Evolutionary conservation across 1,140 invertebrate genomes (phyloP), one percentile per base, ranked within the genome.

Genomic region (Conus betulinus): DNA sequence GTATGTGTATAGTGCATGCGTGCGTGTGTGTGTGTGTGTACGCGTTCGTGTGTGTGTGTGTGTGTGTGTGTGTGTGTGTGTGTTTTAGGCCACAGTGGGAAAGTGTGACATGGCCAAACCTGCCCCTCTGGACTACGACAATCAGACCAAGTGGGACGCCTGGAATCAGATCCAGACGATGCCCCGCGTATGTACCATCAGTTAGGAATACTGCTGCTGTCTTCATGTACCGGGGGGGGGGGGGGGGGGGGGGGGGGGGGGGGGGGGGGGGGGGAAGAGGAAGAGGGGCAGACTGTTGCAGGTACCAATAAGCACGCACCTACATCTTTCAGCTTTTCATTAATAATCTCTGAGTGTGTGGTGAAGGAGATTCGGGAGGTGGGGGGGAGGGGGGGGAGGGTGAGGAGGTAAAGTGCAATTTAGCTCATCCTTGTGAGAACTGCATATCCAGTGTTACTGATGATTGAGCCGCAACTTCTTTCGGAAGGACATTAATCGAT

Each of bases 91-190:
- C 5, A 97, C 96, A 0, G 91, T 93, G 84, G 96, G 96, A 11
- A 93, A 95, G 88, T 96, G 96, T 85, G 96, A 95, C 83, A 94
- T 92, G 11, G 93, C 95, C 51, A 96, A 96, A 88, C 97, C 97
- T 60, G 96, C 96, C 25, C 95, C 96, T 95, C 95, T 96, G 93
- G 96, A 97, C 91, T 94, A 97, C 91, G 96, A 96, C 74, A 96
- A 96, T 5, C 95, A 96, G 90, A 96, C 96, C 15, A 97, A 97
- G 93, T 97, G 96, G 96, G 96, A 96, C 89, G 96, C 96, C 8
- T 97, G 97, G 97, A 96, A 95, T 91, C 87, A 90, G 60, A 92
- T 96, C 10, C 96, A 95, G 27, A 91, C 93, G 60, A 94, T 95
- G 89, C 91, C 92, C 25, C 91, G 96, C 93, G 96, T 96, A 92